Evolutionary conservation across 2,113 vertebrate species (phyloP), one percentile per base, ranked within the genome.

Genomic region (Sceloporus tristichus): DNA sequence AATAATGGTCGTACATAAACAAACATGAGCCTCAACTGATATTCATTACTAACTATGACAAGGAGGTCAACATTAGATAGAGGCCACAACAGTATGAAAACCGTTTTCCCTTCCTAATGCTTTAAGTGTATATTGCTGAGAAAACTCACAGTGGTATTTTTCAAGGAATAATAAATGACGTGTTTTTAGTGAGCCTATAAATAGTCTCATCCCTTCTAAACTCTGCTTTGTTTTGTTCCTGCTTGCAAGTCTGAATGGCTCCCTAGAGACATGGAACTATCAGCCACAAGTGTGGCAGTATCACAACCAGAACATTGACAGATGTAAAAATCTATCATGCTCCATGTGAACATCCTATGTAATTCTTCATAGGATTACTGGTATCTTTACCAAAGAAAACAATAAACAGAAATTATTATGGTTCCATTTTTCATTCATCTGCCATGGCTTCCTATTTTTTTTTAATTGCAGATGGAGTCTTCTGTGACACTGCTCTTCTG

Each of bases 211-310:
- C n/a, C 25, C 29, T 81, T 65, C 68, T 81, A 89, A 81, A 66
- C 40, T 80, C 74, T 80, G 56, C 76, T 80, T 89, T 85, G 82
- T 85, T 65, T 85, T 79, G 82, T 54, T 84, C 78, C 53, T 79
- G 68, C 75, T 25, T 75, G 34, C 53, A 59, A 59, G 6, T 73
- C 76, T 62, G 75, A 84, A 88, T 84, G 82, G 66, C 29, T 29
- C 82, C 34, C 83, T 34, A 16, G 77, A 81, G 78, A 66, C 54
- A 56, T 59, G 77, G 56, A 75, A 79, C 78, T 54, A 85, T 85
- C 70, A 81, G 40, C 66, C 78, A 38, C 54, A 85, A 81, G 54
- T 85, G 68, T 42, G 23, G 40, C 66, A 48, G 40, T 48, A 65
- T 53, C 40, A 38, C 40, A 85, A 27, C 21, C 29, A 65, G 54